Base-by-base conservation (phyloP, 2,797 vertebrate species). In the Bradypus variegatus region DNA sequence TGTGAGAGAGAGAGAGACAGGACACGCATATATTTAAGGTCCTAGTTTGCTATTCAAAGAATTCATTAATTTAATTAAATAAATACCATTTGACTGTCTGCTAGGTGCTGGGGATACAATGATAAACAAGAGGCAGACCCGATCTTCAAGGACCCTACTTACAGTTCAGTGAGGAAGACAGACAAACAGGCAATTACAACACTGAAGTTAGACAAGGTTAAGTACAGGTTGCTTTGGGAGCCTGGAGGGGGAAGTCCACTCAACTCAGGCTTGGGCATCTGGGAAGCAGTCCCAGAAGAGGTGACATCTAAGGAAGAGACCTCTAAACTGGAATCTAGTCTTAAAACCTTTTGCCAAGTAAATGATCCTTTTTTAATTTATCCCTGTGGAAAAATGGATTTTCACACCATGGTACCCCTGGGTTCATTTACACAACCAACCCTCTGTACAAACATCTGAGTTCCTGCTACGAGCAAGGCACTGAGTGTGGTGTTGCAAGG, bases 11-110 rank as follows among this genome's bases (percentile, higher is more conserved):
- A 53, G 15, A n/a, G n/a, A 65, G 29, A 65, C n/a, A 19, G 41
- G 50, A 50, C 5, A 70, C 15, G 36, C 33, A 38, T 75, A 2
- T 77, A 78, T 73, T 64, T 78, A 72, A 53, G 69, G 50, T 76
- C 64, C 93, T 88, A 86, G 76, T 88, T 92, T 94, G 67, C 33
- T 92, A 70, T 67, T 88, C 70, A 86, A 90, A 91, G 67, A 92
- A 81, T 79, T 14, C 38, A 41, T 73, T 91, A 67, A 76, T 76
- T 91, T 70, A 94, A 62, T 31, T 65, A 77, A 90, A 79, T 89
- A 82, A 91, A n/a, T 72, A 75, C 60, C 88, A 73, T 36, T 58
- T 36, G 58, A 50, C n/a, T 81, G 85, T 53, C 64, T n/a, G 18
- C 29, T 41, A 78, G 23, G 15, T 65, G 65, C 55, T 64, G n/a